phyloP scores from a whole-genome alignment of 2,797 vertebrate species.

The Simalia tracyae region DNA sequence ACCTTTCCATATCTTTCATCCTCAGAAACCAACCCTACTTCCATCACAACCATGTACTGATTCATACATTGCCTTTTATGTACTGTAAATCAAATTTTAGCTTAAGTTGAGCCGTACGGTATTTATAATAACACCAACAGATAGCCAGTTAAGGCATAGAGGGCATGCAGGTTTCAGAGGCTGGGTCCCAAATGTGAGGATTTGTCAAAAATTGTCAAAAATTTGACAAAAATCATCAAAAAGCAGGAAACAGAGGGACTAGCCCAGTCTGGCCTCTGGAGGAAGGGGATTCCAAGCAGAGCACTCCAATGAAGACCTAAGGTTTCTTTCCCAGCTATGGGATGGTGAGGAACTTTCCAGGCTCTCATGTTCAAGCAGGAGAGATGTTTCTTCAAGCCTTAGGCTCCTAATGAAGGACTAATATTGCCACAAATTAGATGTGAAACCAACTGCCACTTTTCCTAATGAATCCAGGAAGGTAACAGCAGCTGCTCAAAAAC shows the following conservation, averaged over 20 bases:
- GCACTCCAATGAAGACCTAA: neutral
- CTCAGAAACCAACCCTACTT: neutral
- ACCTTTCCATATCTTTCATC: neutral
- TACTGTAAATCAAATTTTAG: neutral
- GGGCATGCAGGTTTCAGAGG: neutral
- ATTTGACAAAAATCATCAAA: neutral
- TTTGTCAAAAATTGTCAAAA: no score
- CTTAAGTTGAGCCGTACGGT: neutral
- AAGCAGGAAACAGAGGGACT: neutral
- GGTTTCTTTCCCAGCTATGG: neutral
- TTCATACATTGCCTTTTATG: neutral
- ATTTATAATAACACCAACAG: neutral
- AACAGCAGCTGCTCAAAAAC: constrained; percentile 79
- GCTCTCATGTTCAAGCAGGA: neutral
- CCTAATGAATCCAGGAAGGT: constrained; percentile 79
- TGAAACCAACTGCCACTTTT: neutral
- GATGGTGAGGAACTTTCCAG: neutral
- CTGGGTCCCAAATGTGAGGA: neutral
- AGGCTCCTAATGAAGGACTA: neutral
- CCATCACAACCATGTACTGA: neutral
- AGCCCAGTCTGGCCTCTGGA: neutral
- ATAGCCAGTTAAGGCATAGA: neutral
- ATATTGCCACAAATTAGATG: neutral
- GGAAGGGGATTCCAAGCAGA: neutral
- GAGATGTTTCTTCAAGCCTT: neutral